Conservation (phyloP, 2,888 invertebrate genomes). For the Artemia sp. region DNA sequence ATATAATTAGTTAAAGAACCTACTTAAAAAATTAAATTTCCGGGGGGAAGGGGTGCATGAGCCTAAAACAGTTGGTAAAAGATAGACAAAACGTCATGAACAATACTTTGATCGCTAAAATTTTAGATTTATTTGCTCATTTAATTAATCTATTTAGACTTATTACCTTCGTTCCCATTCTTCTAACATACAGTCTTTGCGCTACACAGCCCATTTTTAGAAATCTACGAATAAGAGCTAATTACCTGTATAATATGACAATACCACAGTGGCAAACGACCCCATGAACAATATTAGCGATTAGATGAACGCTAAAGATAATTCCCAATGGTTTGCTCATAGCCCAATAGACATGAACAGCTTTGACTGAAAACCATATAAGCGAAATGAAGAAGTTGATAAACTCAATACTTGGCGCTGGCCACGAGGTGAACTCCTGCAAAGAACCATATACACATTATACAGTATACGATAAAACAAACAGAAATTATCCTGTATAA, state of each 20-base stretch:
- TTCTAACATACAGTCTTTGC: too few relatives aligned
- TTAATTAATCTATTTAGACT: too few relatives aligned
- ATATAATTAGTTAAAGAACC: too few relatives aligned
- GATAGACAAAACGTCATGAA: too few relatives aligned
- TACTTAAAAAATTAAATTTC: too few relatives aligned
- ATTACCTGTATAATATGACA: neutral
- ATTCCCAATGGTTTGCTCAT: conserved; percentile 6
- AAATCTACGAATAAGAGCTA: neutral
- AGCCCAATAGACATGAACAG: neutral
- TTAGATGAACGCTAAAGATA: neutral
- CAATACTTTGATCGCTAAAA: too few relatives aligned
- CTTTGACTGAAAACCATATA: neutral
- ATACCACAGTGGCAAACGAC: conserved; percentile 10
- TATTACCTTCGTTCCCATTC: too few relatives aligned
- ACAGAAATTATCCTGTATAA: too few relatives aligned
- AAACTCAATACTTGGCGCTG: neutral
- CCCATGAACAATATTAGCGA: neutral
- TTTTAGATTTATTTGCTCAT: too few relatives aligned
- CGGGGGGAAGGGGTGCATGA: too few relatives aligned
- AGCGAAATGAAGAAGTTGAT: conserved; percentile 3
- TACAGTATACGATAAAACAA: too few relatives aligned
- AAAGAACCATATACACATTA: neutral
- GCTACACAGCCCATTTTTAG: neutral
- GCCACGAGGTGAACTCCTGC: neutral
- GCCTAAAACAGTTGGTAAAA: too few relatives aligned